Evolutionary conservation across 2,113 vertebrate genomes (phyloP).

Genomic region (Gasterosteus nipponicus): DNA sequence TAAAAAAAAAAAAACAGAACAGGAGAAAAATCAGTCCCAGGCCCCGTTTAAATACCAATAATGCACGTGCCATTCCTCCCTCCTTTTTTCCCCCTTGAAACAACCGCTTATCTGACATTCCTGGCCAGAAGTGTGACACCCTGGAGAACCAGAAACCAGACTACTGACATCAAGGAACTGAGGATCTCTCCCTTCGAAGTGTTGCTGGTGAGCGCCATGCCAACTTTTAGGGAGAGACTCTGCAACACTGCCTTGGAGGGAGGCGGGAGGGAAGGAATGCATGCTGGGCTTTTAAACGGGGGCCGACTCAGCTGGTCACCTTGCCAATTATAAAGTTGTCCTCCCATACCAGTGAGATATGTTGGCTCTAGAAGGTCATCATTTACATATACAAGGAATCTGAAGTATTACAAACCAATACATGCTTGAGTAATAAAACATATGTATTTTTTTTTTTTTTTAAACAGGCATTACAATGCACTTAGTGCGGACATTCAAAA

Average conservation of each 20-base stretch:
- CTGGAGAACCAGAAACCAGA: conserved; percentile 35
- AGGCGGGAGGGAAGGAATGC: conserved; percentile 54
- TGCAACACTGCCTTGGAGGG: conserved; percentile 29
- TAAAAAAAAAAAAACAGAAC: conserved; percentile 14
- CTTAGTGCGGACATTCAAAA: conserved; percentile 84
- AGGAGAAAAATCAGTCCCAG: conserved; percentile 58
- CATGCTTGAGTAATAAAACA: conserved; percentile 81
- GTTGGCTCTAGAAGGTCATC: conserved; percentile 77
- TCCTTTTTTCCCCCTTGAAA: conserved; percentile 30
- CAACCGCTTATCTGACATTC: conserved; percentile 21
- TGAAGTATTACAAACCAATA: conserved; percentile 79
- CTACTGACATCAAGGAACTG: conserved; percentile 36
- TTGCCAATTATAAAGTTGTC: conserved; percentile 73
- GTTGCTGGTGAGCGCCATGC: conserved; percentile 21
- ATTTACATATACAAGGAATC: conserved; percentile 78
- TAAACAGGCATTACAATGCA: conserved; percentile 84
- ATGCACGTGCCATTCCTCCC: conserved; percentile 39
- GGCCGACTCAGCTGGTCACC: conserved; percentile 67
- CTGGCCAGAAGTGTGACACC: conserved; percentile 35
- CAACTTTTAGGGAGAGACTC: conserved; percentile 11
- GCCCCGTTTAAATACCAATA: conserved; percentile 64
- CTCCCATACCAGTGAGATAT: conserved; percentile 78
- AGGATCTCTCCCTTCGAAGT: conserved; percentile 31
- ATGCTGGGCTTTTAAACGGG: conserved; percentile 58
- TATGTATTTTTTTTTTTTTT: conserved; percentile 63